Evolutionary conservation across 2,888 invertebrate species (phyloP).

Genomic region (Clanis bilineata): DNA sequence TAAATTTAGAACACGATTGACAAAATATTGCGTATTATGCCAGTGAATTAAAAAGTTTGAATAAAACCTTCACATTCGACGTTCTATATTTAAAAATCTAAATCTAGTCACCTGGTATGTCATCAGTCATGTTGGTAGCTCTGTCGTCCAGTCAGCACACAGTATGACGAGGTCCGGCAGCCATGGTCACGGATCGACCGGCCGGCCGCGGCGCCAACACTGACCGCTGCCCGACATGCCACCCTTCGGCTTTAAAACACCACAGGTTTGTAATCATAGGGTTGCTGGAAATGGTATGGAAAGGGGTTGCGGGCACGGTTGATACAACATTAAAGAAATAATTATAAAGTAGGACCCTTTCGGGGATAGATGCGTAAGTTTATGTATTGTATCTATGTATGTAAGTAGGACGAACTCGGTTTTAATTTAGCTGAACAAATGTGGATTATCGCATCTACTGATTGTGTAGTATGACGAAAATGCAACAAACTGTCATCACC

Average conservation of each 20-base stretch:
- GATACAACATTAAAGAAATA: no score
- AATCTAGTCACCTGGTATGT: conserved; percentile 66
- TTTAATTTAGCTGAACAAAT: no score
- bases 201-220: conserved; percentile 64
- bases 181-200: conserved; percentile 56
- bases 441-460: no score
- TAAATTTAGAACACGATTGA: background rate
- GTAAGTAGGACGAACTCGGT: no score
- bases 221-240: conserved; percentile 67
- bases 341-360: no score
- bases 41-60: background rate
- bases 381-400: no score
- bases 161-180: conserved; percentile 23
- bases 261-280: conserved; percentile 34
- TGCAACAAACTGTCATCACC: no score
- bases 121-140: conserved; percentile 60
- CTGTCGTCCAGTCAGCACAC: conserved; percentile 21
- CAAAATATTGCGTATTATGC: background rate
- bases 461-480: no score
- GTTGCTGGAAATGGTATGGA: background rate
- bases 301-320: background rate
- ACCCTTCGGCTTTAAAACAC: conserved; percentile 43
- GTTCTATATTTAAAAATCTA: conserved; percentile 5
- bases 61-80: background rate
- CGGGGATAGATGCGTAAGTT: no score